Evolutionary conservation across 2,113 vertebrate species (phyloP), one percentile per base, ranked within the genome.

Genomic region (Nyctibius bracteatus): DNA sequence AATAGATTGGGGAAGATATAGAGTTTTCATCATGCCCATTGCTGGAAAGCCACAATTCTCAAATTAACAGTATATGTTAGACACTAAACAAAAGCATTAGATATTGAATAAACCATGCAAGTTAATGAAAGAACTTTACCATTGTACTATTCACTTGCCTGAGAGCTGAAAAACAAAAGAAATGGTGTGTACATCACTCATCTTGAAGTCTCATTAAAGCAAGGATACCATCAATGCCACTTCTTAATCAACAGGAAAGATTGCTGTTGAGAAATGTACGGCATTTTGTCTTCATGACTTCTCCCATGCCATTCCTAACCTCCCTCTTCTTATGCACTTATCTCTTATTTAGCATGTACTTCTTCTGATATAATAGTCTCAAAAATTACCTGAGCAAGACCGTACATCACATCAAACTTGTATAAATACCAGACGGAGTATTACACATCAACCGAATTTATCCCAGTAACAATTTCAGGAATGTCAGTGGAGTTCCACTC

Each of bases 191-290:
- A 59, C 47, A 88, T 95, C 85, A 92, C 33, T 96, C 74, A 95
- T 96, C 46, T 70, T 91, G 87, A 96, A 92, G 94, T 91, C 90
- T 96, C 90, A 88, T 96, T 95, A 96, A 95, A 88, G 71, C 25
- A 49, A 82, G 74, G 78, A 96, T 93, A 93, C 31, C 62, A 85
- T 91, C 87, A 90, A 58, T 61, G 41, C 44, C 74, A 82, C 46
- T 82, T 91, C 52, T 85, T 85, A 85, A 94, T 73, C 87, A 91
- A 93, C 49, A 75, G 31, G 54, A 96, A 91, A 58, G 62, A 90
- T 91, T 92, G 70, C 39, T 94, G 51, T 92, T 93, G 75, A 93
- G 80, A 81, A 86, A 93, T 63, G 84, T 70, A 80, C 3, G 3
- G 85, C 66, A 83, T 90, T 96, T 94, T 88, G 88, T 90, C 93